These are phyloP conservation scores for Typhlichthys eigenmanni DNA, from an alignment of 2,797 vertebrate genomes.

Conservation along the genomic window DNA sequence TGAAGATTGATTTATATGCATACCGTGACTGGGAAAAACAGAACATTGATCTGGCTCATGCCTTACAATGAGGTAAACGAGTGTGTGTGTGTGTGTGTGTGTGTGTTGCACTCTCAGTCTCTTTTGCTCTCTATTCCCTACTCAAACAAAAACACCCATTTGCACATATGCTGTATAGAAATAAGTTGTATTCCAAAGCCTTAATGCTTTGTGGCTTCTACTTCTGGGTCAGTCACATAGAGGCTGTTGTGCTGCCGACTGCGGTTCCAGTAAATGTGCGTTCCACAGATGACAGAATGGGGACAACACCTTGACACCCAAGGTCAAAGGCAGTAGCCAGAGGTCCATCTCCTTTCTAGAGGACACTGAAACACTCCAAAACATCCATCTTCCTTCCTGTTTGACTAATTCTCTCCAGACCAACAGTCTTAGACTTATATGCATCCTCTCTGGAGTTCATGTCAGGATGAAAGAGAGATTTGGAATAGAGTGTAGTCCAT, in stretches of 20 bases:
- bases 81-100: constrained; percentile 2
- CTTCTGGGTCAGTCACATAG: constrained; percentile 24
- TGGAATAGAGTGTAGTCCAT: constrained; percentile 7
- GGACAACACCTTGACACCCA: constrained; percentile 39
- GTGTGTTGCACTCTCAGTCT: constrained; percentile 17
- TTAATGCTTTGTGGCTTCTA: constrained; percentile 28
- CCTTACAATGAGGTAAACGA: constrained; percentile 27
- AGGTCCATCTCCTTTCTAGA: constrained; percentile 2
- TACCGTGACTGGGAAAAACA: constrained; percentile 44
- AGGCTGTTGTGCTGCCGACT: constrained; percentile 29
- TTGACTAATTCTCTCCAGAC: constrained; percentile 25
- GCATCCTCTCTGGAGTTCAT: constrained; percentile 8
- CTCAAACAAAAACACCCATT: constrained; percentile 17
- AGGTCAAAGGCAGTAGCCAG: constrained; percentile 26
- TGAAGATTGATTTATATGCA: constrained; percentile 52
- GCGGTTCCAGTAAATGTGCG: constrained; percentile 22
- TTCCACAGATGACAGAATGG: constrained; percentile 30
- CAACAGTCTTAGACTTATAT: constrained; percentile 24
- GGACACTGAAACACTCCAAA: constrained; percentile 2
- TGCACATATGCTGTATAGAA: not conserved
- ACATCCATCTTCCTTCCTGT: constrained; percentile 8
- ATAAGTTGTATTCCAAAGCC: constrained; percentile 14
- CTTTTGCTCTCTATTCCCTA: not conserved
- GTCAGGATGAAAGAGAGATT: constrained; percentile 22
- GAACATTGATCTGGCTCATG: constrained; percentile 31